These are phyloP conservation scores for Vulpes ferrilata DNA, from an alignment of 2,113 vertebrate genomes.

Conservation along the genomic window DNA sequence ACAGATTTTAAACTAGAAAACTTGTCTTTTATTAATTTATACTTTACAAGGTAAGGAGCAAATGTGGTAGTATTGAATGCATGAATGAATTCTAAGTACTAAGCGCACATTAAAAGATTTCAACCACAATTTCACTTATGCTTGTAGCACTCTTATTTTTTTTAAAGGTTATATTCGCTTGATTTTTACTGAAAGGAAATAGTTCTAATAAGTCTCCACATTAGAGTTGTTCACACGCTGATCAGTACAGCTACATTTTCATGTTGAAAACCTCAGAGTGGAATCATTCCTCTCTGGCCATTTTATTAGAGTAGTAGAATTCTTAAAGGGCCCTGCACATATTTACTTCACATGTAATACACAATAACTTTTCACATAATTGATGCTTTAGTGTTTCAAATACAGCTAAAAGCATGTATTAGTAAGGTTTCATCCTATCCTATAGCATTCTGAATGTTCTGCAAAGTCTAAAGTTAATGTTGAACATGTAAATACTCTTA, in stretches of 20 bases:
- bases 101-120: background rate
- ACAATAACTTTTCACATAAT: background rate
- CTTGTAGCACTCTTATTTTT: background rate
- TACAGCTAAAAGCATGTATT: background rate
- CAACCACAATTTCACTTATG: background rate
- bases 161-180: background rate
- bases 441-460: background rate
- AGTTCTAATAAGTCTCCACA: background rate
- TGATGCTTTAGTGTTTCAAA: background rate
- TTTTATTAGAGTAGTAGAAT: background rate
- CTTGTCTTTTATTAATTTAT: background rate
- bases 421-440: background rate
- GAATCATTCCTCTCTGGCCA: background rate
- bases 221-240: background rate
- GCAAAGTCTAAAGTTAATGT: background rate
- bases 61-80: background rate
- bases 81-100: conserved; percentile 6
- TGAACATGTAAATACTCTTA: background rate
- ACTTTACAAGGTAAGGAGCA: background rate
- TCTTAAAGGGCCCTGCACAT: background rate
- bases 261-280: background rate
- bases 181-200: conserved; percentile 20
- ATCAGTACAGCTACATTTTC: background rate
- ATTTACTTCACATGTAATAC: background rate
- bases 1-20: background rate